Base-by-base conservation (phyloP, 2,797 vertebrate genomes). In the Galaxias olidus region DNA sequence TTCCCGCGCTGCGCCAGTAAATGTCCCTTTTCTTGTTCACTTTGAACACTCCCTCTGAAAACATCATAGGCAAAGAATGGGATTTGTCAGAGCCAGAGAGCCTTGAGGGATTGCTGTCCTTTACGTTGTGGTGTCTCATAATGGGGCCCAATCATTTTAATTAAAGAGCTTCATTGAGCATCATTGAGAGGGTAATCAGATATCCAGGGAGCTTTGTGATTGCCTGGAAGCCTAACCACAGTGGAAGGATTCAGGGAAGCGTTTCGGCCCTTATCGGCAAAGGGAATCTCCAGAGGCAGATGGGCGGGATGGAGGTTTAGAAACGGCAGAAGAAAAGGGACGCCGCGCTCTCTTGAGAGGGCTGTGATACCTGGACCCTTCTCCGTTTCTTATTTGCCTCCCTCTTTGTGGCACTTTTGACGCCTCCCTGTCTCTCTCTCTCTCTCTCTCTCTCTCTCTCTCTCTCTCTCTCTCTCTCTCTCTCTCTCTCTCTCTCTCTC, bases 141-240 rank as follows among this genome's bases (percentile, higher is more conserved):
- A 88, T 93, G 78, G 78, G 82, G 63, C 80, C 73, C 88, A 86
- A 78, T 91, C 79, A 78, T 82, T 84, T 91, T 91, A 91, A 92
- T 93, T 90, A 93, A 90, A 91, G 76, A 75, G 85, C 79, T 85
- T 90, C 85, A 88, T 93, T 71, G 85, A 79, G 88, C 89, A 87
- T 91, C 72, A 83, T 81, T 79, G 77, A 83, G 66, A 67, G 75
- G 79, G 78, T 75, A 82, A 84, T 89, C 77, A 82, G 76, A 90
- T 88, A 78, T 89, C 86, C 0, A 52, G 77, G 85, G 89, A 79
- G 76, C 65, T 79, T 57, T 72, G 78, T 89, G 82, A 88, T 88
- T 59, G 80, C 80, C 85, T 81, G 71, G 60, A 83, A 82, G 71
- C 78, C 79, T 88, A 84, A 86, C 56, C 54, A 59, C 83, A 89